These are phyloP conservation scores for Oscheius onirici DNA, from an alignment of 2,888 invertebrate species.

Conservation along the genomic window DNA sequence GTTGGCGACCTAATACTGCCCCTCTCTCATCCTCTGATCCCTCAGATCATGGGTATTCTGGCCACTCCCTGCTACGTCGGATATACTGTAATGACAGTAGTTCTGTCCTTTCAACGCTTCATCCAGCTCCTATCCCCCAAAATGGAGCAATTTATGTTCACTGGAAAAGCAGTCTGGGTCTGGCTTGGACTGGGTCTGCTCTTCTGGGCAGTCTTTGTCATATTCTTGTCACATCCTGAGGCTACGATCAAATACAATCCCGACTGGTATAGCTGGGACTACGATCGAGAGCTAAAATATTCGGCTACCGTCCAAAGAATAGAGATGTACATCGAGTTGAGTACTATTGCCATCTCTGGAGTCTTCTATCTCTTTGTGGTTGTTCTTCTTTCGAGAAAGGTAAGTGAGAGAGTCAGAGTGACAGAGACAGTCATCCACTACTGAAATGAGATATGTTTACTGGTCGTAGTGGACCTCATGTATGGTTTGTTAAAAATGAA, in stretches of 20 bases:
- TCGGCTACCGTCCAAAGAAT: constrained; percentile 49
- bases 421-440: no score
- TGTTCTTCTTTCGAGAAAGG: constrained; percentile 50
- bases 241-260: constrained; percentile 19
- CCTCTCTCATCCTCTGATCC: not conserved
- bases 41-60: constrained; percentile 54
- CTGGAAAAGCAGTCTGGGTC: constrained; percentile 41
- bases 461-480: no score
- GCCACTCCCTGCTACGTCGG: constrained; percentile 63
- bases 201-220: constrained; percentile 41
- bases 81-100: constrained; percentile 60
- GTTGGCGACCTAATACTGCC: not conserved
- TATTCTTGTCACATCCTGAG: not conserved
- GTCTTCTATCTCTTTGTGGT: constrained; percentile 58
- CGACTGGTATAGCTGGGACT: constrained; percentile 56
- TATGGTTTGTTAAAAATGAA: no score
- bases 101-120: constrained; percentile 58
- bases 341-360: constrained; percentile 57
- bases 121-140: constrained; percentile 49
- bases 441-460: no score
- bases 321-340: constrained; percentile 63
- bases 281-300: constrained; percentile 45
- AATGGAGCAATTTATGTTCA: constrained; percentile 50
- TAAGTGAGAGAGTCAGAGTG: constrained; percentile 17
- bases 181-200: constrained; percentile 47